Evolutionary conservation across 2,797 vertebrate genomes (phyloP).

Genomic region (Acestrorhynchus altus): DNA sequence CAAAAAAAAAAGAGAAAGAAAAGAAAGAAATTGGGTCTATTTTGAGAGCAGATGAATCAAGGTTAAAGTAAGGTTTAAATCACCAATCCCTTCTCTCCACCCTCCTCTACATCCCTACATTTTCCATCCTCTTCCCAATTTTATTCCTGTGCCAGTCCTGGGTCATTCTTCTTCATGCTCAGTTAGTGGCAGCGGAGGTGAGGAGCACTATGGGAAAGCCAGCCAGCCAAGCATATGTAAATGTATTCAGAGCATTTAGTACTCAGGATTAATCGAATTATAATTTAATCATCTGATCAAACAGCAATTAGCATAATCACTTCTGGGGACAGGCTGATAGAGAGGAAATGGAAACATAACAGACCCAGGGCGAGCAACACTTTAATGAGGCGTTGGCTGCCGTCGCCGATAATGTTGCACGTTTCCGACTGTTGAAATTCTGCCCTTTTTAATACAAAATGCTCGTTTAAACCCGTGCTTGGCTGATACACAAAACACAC

Average conservation of each 20-base stretch:
- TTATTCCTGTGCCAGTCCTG: conserved; percentile 28
- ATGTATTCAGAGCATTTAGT: conserved; percentile 87
- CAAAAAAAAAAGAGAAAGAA: conserved; percentile 16
- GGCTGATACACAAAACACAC: conserved; percentile 59
- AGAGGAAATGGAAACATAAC: conserved; percentile 78
- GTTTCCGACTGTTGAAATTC: conserved; percentile 64
- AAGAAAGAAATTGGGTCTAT: conserved; percentile 37
- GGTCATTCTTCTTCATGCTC: conserved; percentile 33
- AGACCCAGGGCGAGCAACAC: conserved; percentile 76
- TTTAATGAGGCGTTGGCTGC: conserved; percentile 75
- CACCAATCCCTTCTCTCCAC: no score
- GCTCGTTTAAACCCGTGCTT: conserved; percentile 68
- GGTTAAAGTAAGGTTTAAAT: conserved; percentile 22
- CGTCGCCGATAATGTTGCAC: conserved; percentile 78
- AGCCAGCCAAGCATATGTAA: conserved; percentile 80
- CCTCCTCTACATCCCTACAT: not conserved
- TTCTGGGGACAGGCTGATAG: conserved; percentile 85
- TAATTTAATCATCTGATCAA: conserved; percentile 98
- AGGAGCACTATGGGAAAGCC: conserved; percentile 65
- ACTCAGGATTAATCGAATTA: conserved; percentile 87
- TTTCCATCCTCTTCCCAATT: not conserved
- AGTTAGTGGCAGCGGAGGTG: conserved; percentile 53
- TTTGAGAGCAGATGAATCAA: conserved; percentile 45
- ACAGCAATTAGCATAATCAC: conserved; percentile 93
- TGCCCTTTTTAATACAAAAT: conserved; percentile 47